phyloP scores from a whole-genome alignment of 2,797 vertebrate species.

The Alosa sapidissima region DNA sequence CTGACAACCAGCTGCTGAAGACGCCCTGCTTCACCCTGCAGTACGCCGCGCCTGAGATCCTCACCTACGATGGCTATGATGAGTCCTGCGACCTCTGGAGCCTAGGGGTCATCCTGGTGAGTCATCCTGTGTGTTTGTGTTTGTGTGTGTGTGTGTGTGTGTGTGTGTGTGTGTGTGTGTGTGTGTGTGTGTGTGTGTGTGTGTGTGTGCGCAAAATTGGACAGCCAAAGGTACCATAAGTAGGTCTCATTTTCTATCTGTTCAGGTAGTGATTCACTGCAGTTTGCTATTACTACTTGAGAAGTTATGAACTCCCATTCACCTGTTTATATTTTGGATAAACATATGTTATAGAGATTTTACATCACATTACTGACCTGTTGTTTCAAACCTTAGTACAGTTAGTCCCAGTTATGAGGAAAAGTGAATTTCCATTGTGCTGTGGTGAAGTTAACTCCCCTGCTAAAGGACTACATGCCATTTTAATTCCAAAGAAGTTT shows the following conservation, averaged over 20 bases:
- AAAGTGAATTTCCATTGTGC: background rate
- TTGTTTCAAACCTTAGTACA: background rate
- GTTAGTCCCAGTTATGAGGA: background rate
- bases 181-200: background rate
- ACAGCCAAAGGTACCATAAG: background rate
- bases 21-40: constrained; percentile 98
- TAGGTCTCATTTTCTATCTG: too few relatives aligned
- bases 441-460: background rate
- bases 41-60: constrained; percentile 95
- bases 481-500: constrained; percentile 2
- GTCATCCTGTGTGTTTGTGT: constrained; percentile 54
- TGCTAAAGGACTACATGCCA: background rate
- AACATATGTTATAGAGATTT: too few relatives aligned
- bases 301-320: too few relatives aligned
- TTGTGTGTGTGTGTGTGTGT: too few relatives aligned
- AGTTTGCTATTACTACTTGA: too few relatives aligned
- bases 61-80: constrained; percentile 93
- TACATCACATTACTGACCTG: background rate
- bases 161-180: background rate
- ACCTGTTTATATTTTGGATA: too few relatives aligned
- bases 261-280: too few relatives aligned
- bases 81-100: constrained; percentile 99
- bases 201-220: background rate
- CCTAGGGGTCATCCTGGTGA: constrained; percentile 96
- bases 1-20: constrained; percentile 97